Evolutionary conservation across 2,113 vertebrate genomes (phyloP).

Genomic region (Notarius lentiginosus): DNA sequence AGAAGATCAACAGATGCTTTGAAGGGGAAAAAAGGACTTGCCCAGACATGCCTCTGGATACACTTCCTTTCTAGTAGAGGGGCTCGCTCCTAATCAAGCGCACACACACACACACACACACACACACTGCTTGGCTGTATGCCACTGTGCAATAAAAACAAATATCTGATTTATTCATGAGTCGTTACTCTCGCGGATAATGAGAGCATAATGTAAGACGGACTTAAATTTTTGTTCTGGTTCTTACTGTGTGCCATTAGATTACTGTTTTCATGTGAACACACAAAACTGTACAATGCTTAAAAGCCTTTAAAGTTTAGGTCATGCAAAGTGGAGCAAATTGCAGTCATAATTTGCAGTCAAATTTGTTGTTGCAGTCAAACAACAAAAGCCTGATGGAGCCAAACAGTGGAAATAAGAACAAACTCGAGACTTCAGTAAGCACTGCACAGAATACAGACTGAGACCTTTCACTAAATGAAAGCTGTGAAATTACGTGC

Average conservation of each 20-base stretch:
- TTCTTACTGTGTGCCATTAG: neutral
- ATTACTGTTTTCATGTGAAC: neutral
- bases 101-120: conserved; percentile 35
- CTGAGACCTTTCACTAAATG: neutral
- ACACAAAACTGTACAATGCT: neutral
- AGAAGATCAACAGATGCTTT: conserved; percentile 40
- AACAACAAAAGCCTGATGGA: neutral
- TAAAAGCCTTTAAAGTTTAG: neutral
- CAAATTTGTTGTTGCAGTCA: no score
- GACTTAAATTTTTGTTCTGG: conserved; percentile 32
- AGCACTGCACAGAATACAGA: neutral
- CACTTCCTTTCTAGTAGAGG: conserved; percentile 13
- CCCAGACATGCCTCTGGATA: conserved; percentile 62
- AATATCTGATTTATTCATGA: conserved; percentile 31
- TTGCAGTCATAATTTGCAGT: no score
- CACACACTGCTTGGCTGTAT: conserved; percentile 35
- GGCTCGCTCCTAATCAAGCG: neutral
- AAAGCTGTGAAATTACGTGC: neutral
- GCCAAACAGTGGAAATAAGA: neutral
- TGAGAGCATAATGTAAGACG: neutral
- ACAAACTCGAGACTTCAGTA: neutral
- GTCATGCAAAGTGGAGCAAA: neutral
- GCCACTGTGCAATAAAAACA: conserved; percentile 11
- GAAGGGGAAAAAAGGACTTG: conserved; percentile 54
- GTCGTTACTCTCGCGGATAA: neutral